Base-by-base conservation (phyloP, 2,797 vertebrate species). In the Syngnathus rostellatus region DNA sequence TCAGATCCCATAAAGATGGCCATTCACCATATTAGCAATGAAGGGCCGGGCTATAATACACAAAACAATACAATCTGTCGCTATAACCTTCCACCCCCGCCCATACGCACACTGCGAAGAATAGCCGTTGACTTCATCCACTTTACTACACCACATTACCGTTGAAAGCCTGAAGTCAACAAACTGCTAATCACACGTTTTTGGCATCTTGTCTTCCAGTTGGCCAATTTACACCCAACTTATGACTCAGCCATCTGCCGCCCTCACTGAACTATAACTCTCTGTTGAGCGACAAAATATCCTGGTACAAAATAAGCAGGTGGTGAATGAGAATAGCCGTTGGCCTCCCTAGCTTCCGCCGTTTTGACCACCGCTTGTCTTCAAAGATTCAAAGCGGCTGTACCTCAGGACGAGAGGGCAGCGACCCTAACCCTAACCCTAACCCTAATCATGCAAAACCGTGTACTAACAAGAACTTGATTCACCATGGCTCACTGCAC, bases 1-100 rank as follows among this genome's bases (percentile, higher is more conserved):
- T 77, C 71, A 75, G 70, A 71, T 78, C 67, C 80, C 83, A 86
- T 82, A 83, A 73, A 82, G 79, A 5, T 31, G 31, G 31, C 31
- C 31, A n/a, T 71, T 77, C 64, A 46, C 21, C 67, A 57, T 31
- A 41, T 61, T 41, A 39, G 59, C 39, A 41, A 41, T 21, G 38
- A 41, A n/a, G 37, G 19, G 39, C 39, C 37, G 39, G 37, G 7
- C 3, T 8, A 39, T n/a, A 59, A 37, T 40, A 19, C 17, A 41
- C 38, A 19, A 40, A 41, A 62, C 5, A 62, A 62, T 14, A 3
- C 6, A 14, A 23, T 62, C 6, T 62, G 55, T 11, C 45, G n/a
- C 10, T 6, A 1, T 9, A 23, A 12, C 10, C 23, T 23, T 41
- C 41, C 25, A 2, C 25, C 25, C 25, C 25, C 25, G 1, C 25